Base-by-base conservation (phyloP, 2,797 vertebrate genomes). In the Taenioides sp. region DNA sequence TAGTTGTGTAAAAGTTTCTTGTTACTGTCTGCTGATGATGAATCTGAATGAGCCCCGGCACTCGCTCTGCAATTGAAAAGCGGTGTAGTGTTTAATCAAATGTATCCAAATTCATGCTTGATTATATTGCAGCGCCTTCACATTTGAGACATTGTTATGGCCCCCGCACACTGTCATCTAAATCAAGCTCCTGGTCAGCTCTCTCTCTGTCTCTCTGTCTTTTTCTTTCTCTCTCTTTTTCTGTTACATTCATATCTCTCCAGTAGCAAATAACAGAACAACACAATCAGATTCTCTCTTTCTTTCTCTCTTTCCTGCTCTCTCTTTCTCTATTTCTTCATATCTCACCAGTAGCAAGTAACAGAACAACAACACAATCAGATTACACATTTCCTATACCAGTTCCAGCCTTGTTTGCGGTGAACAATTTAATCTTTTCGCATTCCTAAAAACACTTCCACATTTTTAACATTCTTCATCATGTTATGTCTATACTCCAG, bases 91-190 rank as follows among this genome's bases (percentile, higher is more conserved):
- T 54, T 54, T 54, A 20, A 69, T 47, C 43, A 47, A 47, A 47
- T 71, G 7, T 73, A 76, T 70, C 65, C 14, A 55, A 79, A 77
- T 76, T 66, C 64, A 66, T 37, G 34, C 62, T 73, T 78, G 77
- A 74, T 85, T 72, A 64, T 82, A 75, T 78, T 86, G 81, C 59
- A 72, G 52, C 65, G 54, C 18, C 73, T 81, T 66, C 61, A 58
- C 65, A 78, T 23, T 63, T 68, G 52, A 75, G 57, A 83, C 74
- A 77, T 78, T 63, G 72, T 73, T 73, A 28, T 74, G 79, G 80
- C 85, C 79, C 65, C 23, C 85, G 82, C 86, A 78, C 86, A 76
- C 58, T 71, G 71, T 81, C 86, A 87, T 89, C 83, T 87, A 78
- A 82, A 74, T 65, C 70, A 70, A 37, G 69, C 72, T 78, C 71